Conservation (phyloP, 1,140 invertebrate species). For the Himalopsyche phryganea region DNA sequence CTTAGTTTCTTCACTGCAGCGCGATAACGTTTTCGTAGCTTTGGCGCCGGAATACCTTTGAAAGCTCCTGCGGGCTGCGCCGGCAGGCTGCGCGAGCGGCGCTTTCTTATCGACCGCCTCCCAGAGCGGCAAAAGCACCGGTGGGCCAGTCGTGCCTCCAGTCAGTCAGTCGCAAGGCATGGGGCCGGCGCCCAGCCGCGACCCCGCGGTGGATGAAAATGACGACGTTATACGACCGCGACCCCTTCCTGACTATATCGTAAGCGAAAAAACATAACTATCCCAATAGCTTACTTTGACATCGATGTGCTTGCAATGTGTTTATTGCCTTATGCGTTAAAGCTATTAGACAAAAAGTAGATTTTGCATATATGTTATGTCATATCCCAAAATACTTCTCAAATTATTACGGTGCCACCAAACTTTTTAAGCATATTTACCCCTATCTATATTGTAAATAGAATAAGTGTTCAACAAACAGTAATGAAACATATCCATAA, state of each 20-base stretch:
- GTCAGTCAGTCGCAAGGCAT: conserved; percentile 14
- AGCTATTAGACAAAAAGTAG: too few relatives aligned
- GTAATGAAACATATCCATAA: too few relatives aligned
- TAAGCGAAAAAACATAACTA: conserved; percentile 5
- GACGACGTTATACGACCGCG: conserved; percentile 20
- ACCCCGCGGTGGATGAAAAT: conserved; percentile 14
- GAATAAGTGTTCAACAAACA: too few relatives aligned
- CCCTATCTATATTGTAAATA: too few relatives aligned
- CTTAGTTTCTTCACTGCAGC: too few relatives aligned
- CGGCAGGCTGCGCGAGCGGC: background rate
- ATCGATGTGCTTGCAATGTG: background rate
- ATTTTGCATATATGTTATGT: too few relatives aligned
- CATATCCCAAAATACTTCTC: too few relatives aligned
- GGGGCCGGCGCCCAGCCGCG: conserved; percentile 25
- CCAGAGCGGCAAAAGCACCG: background rate
- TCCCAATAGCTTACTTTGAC: too few relatives aligned
- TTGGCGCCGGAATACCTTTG: too few relatives aligned
- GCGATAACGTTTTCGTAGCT: too few relatives aligned
- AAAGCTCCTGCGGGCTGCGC: background rate
- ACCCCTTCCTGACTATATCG: conserved; percentile 17
- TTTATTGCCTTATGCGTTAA: background rate
- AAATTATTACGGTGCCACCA: too few relatives aligned
- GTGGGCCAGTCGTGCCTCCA: background rate
- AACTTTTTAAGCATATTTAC: too few relatives aligned
- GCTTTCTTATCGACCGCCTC: conserved; percentile 5